Conservation (phyloP, 2,113 vertebrate species). For the Centropristis striata region DNA sequence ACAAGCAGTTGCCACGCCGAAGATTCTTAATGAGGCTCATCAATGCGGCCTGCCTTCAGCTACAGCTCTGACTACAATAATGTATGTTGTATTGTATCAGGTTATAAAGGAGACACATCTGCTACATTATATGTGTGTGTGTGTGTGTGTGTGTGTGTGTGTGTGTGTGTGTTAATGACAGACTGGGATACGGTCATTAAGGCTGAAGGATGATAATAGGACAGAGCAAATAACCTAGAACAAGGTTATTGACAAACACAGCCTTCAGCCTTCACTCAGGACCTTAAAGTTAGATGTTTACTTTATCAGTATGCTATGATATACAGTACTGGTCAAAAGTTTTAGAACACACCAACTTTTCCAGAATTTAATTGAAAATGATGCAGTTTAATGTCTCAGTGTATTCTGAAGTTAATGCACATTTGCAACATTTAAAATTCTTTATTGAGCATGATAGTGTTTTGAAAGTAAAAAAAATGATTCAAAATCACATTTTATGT, state of each 20-base stretch:
- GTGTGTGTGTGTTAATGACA: slow-evolving; percentile 21
- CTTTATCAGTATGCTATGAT: not conserved
- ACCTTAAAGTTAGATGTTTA: not conserved
- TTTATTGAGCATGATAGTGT: no score
- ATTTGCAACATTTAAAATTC: no score
- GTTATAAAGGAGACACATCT: slow-evolving; percentile 23
- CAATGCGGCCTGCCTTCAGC: slow-evolving; percentile 41
- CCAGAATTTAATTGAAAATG: no score
- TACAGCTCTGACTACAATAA: slow-evolving; percentile 35
- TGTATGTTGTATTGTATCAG: slow-evolving; percentile 35
- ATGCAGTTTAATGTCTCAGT: no score
- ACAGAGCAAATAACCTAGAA: slow-evolving; percentile 39
- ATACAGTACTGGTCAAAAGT: no score
- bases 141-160: slow-evolving; percentile 6
- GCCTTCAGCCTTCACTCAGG: not conserved
- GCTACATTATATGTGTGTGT: not conserved
- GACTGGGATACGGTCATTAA: slow-evolving; percentile 12
- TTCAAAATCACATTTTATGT: no score
- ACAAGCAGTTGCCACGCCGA: slow-evolving; percentile 43
- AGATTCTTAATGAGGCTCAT: slow-evolving; percentile 63
- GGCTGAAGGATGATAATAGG: slow-evolving; percentile 37
- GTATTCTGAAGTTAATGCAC: no score
- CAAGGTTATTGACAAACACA: slow-evolving; percentile 24
- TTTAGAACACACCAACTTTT: no score
- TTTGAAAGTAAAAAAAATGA: no score